These are phyloP conservation scores for Parazoanthus atlanticus DNA, from an alignment of 92 coral and sea anemone genomes.

Conservation along the genomic window DNA sequence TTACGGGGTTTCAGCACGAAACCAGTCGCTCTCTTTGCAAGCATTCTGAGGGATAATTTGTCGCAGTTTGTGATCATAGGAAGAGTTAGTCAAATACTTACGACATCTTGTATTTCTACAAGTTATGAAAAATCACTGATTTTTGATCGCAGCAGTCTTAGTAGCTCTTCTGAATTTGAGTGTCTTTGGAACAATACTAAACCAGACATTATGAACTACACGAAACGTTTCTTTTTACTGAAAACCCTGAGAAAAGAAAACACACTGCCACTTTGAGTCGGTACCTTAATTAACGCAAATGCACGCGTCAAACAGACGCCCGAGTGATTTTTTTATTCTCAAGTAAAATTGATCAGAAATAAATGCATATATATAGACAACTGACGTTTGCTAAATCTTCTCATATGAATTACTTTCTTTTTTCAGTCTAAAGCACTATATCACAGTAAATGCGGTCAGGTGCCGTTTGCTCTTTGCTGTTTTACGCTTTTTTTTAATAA, in stretches of 20 bases:
- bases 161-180: not conserved
- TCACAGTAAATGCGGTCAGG: not conserved
- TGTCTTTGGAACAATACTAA: not conserved
- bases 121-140: no score
- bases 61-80: not conserved
- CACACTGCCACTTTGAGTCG: no score
- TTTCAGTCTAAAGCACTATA: no score
- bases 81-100: not conserved
- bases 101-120: not conserved
- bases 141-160: not conserved
- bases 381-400: no score
- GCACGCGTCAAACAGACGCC: no score
- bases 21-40: not conserved
- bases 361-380: no score
- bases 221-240: not conserved
- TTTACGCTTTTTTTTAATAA: not conserved
- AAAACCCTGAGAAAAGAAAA: no score
- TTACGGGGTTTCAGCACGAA: conserved; percentile 1
- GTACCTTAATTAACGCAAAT: no score
- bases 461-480: not conserved
- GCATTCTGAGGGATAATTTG: not conserved
- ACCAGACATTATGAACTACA: not conserved
- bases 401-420: not conserved
- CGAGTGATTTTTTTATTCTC: no score
- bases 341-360: no score